These are phyloP conservation scores for Amphiprion clarkii DNA, from an alignment of 2,797 vertebrate species.

Conservation along the genomic window DNA sequence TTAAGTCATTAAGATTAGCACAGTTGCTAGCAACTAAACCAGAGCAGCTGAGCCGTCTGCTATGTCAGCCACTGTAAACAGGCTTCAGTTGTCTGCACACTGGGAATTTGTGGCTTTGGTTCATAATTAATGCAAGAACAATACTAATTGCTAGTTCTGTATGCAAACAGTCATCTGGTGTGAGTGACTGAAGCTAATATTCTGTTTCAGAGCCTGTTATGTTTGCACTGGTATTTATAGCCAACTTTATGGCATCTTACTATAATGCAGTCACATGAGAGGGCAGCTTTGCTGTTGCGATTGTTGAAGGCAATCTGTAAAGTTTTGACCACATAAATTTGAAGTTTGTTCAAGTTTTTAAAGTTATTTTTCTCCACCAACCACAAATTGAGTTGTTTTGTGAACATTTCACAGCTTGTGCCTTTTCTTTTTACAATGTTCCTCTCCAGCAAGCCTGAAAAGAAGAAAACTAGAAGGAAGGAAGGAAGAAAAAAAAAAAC, in stretches of 20 bases:
- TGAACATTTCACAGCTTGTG: too few relatives aligned
- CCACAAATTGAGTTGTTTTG: too few relatives aligned
- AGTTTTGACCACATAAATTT: too few relatives aligned
- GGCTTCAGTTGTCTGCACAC: conserved; percentile 41
- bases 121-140: conserved; percentile 27
- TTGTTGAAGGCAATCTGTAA: too few relatives aligned
- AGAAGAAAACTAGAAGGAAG: too few relatives aligned
- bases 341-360: too few relatives aligned
- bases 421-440: too few relatives aligned
- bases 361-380: too few relatives aligned
- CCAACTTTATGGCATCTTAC: neutral
- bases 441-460: too few relatives aligned
- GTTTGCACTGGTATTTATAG: neutral
- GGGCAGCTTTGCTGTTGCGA: neutral
- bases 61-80: conserved; percentile 54
- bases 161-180: conserved; percentile 1
- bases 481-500: too few relatives aligned
- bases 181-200: neutral
- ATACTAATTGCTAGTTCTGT: neutral
- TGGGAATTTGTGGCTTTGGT: conserved; percentile 48
- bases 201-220: neutral
- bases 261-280: neutral
- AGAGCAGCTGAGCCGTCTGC: conserved; percentile 75
- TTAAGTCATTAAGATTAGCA: conserved; percentile 70
- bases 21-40: conserved; percentile 79